Evolutionary conservation across 2,888 invertebrate genomes (phyloP).

Genomic region (Hirtodrosophila duncani): DNA sequence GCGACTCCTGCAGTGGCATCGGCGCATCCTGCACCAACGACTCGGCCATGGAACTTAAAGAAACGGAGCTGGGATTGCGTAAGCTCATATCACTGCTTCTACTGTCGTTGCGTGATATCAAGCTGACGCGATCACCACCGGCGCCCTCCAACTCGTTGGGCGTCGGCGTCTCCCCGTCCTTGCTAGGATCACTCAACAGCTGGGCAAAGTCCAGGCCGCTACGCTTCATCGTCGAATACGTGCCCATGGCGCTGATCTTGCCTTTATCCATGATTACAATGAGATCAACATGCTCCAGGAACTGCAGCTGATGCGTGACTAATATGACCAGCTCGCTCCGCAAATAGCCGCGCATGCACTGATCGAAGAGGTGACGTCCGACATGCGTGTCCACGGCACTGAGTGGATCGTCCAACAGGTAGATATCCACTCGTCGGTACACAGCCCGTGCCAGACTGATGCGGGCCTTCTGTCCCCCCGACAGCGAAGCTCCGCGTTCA

Average conservation of each 20-base stretch:
- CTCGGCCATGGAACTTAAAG: conserved; percentile 79
- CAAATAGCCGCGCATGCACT: conserved; percentile 78
- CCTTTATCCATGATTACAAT: conserved; percentile 76
- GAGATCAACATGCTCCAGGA: conserved; percentile 83
- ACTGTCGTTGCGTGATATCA: conserved; percentile 52
- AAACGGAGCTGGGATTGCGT: conserved; percentile 71
- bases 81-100: conserved; percentile 53
- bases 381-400: conserved; percentile 95
- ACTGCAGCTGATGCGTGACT: conserved; percentile 91
- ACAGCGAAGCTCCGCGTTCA: conserved; percentile 89
- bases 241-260: conserved; percentile 80
- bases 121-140: conserved; percentile 31
- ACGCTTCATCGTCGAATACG: conserved; percentile 84
- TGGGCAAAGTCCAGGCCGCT: conserved; percentile 88
- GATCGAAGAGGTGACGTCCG: conserved; percentile 90
- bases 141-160: conserved; percentile 54
- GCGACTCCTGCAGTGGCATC: conserved; percentile 80
- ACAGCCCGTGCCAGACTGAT: conserved; percentile 92
- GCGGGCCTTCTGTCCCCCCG: conserved; percentile 92
- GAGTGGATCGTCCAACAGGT: conserved; percentile 92
- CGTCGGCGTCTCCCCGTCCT: conserved; percentile 61
- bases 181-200: conserved; percentile 81
- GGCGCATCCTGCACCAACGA: conserved; percentile 74
- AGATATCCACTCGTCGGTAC: conserved; percentile 90
- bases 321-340: conserved; percentile 84